Conservation (phyloP, 2,113 vertebrate species). For the Xiphophorus couchianus region DNA sequence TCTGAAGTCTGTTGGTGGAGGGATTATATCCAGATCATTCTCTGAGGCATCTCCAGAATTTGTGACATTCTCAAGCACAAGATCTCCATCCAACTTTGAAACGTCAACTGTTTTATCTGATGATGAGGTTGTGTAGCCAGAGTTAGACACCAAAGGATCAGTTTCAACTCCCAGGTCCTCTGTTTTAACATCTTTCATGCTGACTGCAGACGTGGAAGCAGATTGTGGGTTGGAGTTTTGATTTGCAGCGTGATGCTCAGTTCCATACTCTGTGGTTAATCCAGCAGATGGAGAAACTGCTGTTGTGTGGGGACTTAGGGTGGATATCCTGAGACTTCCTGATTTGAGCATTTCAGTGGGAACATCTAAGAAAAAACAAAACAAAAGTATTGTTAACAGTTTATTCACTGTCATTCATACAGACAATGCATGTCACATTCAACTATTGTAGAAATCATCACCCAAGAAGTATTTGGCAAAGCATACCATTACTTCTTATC, state of each 20-base stretch:
- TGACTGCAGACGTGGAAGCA: neutral
- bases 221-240: conserved; percentile 14
- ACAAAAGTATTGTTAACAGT: neutral
- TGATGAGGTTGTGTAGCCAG: neutral
- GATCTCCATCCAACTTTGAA: conserved; percentile 4
- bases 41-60: conserved; percentile 18
- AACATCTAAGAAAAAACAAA: conserved; percentile 56
- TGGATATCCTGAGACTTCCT: conserved; percentile 8
- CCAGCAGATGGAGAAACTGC: neutral
- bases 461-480: neutral
- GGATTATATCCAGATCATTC: conserved; percentile 58
- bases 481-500: conserved; percentile 46
- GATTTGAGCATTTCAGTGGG: conserved; percentile 29
- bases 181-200: neutral
- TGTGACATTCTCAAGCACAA: conserved; percentile 6
- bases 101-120: neutral
- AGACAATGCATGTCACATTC: neutral
- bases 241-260: conserved; percentile 9
- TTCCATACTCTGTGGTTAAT: neutral
- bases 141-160: neutral
- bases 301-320: neutral
- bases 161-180: neutral
- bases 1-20: conserved; percentile 81
- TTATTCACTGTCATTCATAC: neutral
- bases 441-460: neutral